phyloP scores from a whole-genome alignment of 2,888 invertebrate genomes.

The Crocallis elinguaria region DNA sequence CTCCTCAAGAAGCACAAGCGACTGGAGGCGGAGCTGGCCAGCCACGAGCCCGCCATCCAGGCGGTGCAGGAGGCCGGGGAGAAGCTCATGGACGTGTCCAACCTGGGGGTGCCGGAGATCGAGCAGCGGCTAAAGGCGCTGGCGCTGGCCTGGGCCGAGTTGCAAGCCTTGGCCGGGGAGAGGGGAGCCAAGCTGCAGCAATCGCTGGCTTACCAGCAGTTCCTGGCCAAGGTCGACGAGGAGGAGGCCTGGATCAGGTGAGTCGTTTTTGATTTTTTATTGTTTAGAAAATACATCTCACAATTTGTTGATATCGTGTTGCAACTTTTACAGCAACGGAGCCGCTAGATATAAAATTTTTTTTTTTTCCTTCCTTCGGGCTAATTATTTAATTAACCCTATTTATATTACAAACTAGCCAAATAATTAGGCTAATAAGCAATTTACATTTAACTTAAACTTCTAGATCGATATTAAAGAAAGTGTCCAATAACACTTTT shows the following conservation, averaged over 20 bases:
- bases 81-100: constrained; percentile 97
- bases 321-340: too few species aligned
- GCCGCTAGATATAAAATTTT: too few species aligned
- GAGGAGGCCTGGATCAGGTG: constrained; percentile 99
- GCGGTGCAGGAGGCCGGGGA: constrained; percentile 91
- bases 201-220: constrained; percentile 98
- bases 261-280: not conserved
- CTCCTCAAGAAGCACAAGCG: constrained; percentile 99
- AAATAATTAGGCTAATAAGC: too few species aligned
- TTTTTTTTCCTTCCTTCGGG: too few species aligned
- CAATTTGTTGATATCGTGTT: too few species aligned
- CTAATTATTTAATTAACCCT: too few species aligned
- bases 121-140: constrained; percentile 93
- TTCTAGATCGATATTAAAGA: too few species aligned
- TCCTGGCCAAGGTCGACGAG: constrained; percentile 98
- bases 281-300: not conserved
- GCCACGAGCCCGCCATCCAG: constrained; percentile 98
- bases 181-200: constrained; percentile 98
- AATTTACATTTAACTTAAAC: too few species aligned
- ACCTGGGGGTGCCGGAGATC: constrained; percentile 96
- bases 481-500: too few species aligned
- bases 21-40: constrained; percentile 98
- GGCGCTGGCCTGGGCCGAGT: constrained; percentile 96
- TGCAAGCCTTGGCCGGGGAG: constrained; percentile 93
- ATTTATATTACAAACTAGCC: too few species aligned